phyloP scores from a whole-genome alignment of 1,140 invertebrate species.

The Drosophila lacteicornis region DNA sequence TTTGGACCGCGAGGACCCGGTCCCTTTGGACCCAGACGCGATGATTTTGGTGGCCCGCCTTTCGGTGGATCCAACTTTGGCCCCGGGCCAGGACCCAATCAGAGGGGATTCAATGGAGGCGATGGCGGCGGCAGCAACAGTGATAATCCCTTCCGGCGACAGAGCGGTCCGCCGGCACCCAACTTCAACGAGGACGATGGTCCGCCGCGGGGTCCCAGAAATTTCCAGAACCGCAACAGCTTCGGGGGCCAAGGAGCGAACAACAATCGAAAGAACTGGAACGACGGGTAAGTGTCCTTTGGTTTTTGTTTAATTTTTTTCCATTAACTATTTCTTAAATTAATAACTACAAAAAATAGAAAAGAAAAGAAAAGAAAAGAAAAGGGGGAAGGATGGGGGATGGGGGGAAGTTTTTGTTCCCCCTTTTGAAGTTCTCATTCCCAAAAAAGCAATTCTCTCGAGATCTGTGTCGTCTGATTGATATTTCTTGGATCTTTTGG shows the following conservation, averaged over 20 bases:
- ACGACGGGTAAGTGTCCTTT: constrained; percentile 63
- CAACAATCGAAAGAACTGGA: constrained; percentile 54
- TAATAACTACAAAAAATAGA: not conserved
- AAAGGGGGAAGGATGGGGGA: too few relatives aligned
- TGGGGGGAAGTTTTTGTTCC: too few relatives aligned
- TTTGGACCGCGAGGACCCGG: constrained; percentile 51
- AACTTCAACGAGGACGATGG: constrained; percentile 48
- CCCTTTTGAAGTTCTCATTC: too few relatives aligned
- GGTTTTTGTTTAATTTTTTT: not conserved
- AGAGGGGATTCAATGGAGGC: constrained; percentile 38
- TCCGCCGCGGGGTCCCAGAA: constrained; percentile 32
- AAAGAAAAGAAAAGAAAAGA: not conserved
- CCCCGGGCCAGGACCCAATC: constrained; percentile 23
- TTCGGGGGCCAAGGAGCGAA: constrained; percentile 31
- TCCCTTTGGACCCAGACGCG: constrained; percentile 50
- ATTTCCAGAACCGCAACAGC: constrained; percentile 37
- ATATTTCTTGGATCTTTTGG: too few relatives aligned
- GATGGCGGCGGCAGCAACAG: constrained; percentile 26
- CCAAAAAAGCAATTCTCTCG: too few relatives aligned
- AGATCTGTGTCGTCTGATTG: too few relatives aligned
- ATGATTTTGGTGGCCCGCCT: constrained; percentile 34
- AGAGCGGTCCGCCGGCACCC: constrained; percentile 37
- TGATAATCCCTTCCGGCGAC: constrained; percentile 65
- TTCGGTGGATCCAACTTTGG: constrained; percentile 39
- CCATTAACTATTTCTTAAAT: constrained; percentile 7